phyloP scores from a whole-genome alignment of 2,888 invertebrate genomes.

The Drosophila rellima region DNA sequence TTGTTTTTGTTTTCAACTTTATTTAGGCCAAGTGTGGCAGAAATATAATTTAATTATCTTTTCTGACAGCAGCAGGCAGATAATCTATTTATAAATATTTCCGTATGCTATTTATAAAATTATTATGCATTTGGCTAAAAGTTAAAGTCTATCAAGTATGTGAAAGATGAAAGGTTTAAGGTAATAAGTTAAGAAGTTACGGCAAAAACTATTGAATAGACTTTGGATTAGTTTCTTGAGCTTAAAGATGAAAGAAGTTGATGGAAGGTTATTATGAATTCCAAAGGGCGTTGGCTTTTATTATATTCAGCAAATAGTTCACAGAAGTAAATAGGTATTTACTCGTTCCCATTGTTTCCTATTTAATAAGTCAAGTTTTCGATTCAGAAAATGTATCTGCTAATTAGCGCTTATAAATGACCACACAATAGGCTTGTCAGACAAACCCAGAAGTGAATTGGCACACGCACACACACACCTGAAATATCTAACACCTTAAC shows the following conservation, averaged over 20 bases:
- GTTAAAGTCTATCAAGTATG: slow-evolving; percentile 5
- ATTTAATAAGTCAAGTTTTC: slow-evolving; percentile 16
- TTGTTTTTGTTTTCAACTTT: slow-evolving; percentile 10
- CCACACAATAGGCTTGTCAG: slow-evolving; percentile 23
- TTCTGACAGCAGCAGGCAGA: slow-evolving; percentile 10
- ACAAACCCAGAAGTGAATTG: slow-evolving; percentile 27
- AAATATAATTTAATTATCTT: slow-evolving; percentile 21
- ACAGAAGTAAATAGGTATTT: background rate
- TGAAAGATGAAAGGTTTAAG: slow-evolving; percentile 9
- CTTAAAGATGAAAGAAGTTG: background rate
- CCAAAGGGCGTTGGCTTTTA: background rate
- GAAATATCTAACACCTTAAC: slow-evolving; percentile 56
- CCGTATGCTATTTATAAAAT: slow-evolving; percentile 12
- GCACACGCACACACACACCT: slow-evolving; percentile 6
- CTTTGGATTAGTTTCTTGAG: background rate
- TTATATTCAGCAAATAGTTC: background rate
- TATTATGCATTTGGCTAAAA: background rate
- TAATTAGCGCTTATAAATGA: slow-evolving; percentile 39
- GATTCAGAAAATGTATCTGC: slow-evolving; percentile 27
- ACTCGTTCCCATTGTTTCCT: slow-evolving; percentile 4
- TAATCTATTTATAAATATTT: slow-evolving; percentile 15
- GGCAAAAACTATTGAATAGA: background rate
- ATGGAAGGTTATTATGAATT: background rate
- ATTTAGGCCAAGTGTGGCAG: slow-evolving; percentile 22
- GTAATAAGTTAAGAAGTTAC: background rate